Evolutionary conservation across 2,888 invertebrate genomes (phyloP), one percentile per base, ranked within the genome.

Genomic region (Sussaba pulchella): DNA sequence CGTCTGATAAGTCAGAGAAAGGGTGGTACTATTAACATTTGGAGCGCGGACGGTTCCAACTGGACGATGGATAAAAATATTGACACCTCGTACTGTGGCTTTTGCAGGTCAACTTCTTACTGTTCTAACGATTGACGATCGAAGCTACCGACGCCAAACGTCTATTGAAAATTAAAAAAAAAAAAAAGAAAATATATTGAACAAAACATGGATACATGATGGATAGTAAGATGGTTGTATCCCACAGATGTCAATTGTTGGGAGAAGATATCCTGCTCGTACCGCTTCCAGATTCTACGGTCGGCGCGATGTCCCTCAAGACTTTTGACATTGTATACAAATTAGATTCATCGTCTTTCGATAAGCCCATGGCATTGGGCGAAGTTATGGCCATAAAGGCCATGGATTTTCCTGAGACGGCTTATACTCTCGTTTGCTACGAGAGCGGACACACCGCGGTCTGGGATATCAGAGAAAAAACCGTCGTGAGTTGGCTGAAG

Each of bases 1-100:
- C 93, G 94, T 83, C 93, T 96, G 83, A 93, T 96, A 84, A 95
- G 96, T 8, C 96, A 96, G 92, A 95, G 96, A 90, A 97, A 96
- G 91, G 95, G 94, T 79, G 96, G 96, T 82, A 92, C 93, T 66
- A 93, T 95, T 52, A 96, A 96, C 92, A 92, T 95, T 82, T 96
- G 96, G 94, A 93, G 94, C 57, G 84, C 93, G 94, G 84, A 86
- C 61, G 94, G 95, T 74, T 96, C 96, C 78, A 92, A 94, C 77
- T 92, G 92, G 91, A 83, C 81, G 14, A 92, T 95, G 81, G 92
- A 94, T 41, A 93, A 94, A 78, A 92, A 93, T 5, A 93, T 95
- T 74, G 90, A 94, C n/a, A 94, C 94, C 70, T 94, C 95, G 84
- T 95, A 95, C 87, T 92, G 94, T 77, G 96, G 96, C 45, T 97